Percentiles rank a stretch among this genome's conserved stretches.
phyloP scores from a whole-genome alignment of 2,888 invertebrate species.

The Chydorus sphaericus region DNA sequence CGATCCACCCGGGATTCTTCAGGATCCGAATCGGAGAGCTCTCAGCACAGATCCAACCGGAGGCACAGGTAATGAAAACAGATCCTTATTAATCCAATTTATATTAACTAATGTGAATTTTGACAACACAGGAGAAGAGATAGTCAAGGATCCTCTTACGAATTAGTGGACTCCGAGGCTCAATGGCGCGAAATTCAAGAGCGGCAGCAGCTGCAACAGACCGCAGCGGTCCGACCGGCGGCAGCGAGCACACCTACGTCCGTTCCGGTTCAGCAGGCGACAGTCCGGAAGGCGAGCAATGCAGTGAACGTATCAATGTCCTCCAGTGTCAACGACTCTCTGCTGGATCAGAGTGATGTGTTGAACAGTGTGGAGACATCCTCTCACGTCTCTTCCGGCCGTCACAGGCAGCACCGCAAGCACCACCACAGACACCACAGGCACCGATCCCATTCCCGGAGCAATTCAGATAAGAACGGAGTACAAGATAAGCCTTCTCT shows the following conservation, averaged over 20 bases:
- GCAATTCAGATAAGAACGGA: constrained; percentile 43
- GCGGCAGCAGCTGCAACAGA: constrained; percentile 42
- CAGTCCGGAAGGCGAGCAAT: constrained; percentile 8
- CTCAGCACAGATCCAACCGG: constrained; percentile 18
- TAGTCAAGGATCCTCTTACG: constrained; percentile 33
- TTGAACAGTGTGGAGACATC: constrained; percentile 35
- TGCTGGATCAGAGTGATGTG: constrained; percentile 42
- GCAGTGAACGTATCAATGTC: background rate
- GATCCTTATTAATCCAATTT: background rate
- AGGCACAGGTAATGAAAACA: constrained; percentile 14
- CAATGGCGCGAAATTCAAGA: constrained; percentile 80
- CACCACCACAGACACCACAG: constrained; percentile 9
- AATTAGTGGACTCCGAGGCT: constrained; percentile 70
- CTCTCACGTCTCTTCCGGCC: constrained; percentile 30
- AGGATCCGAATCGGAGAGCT: constrained; percentile 47
- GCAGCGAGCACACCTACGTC: constrained; percentile 43
- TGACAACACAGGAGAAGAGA: constrained; percentile 1
- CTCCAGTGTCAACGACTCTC: background rate
- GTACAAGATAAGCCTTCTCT: constrained; percentile 39
- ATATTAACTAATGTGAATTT: background rate
- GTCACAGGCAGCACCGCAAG: constrained; percentile 26
- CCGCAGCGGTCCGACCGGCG: constrained; percentile 27
- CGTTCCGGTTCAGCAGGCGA: constrained; percentile 8
- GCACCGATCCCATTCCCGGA: background rate
- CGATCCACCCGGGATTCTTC: constrained; percentile 51